Evolutionary conservation across 2,888 invertebrate genomes (phyloP).

Genomic region (Parapristionchus giblindavisi): DNA sequence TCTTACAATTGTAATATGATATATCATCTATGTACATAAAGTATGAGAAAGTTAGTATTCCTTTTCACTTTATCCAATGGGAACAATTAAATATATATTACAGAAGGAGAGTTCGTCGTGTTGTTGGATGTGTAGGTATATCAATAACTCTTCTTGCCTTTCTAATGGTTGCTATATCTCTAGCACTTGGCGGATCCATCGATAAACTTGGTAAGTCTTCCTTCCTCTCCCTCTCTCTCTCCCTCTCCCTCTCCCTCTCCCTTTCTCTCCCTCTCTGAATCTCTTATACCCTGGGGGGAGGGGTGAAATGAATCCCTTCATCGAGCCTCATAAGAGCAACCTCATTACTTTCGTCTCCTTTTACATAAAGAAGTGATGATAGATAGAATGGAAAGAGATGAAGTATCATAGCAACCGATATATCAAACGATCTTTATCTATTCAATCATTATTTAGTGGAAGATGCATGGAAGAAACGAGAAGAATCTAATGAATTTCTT

Average conservation of each 20-base stretch:
- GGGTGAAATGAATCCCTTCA: too few relatives aligned
- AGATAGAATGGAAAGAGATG: slow-evolving; percentile 5
- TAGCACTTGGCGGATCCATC: slow-evolving; percentile 35
- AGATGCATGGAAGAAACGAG: slow-evolving; percentile 34
- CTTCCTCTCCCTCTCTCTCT: not conserved
- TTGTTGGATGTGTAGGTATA: slow-evolving; percentile 24
- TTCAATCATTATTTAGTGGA: slow-evolving; percentile 31
- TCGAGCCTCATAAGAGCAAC: too few relatives aligned
- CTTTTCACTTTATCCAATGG: not conserved
- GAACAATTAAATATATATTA: not conserved
- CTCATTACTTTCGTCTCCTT: slow-evolving; percentile 18
- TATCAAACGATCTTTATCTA: not conserved
- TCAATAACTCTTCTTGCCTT: slow-evolving; percentile 28
- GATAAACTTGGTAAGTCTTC: slow-evolving; percentile 32
- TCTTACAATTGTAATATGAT: too few relatives aligned
- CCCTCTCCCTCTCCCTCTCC: not conserved
- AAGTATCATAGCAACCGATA: not conserved
- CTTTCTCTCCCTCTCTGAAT: not conserved
- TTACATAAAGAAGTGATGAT: not conserved
- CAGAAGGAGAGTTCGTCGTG: slow-evolving; percentile 19
- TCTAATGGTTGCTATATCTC: slow-evolving; percentile 32
- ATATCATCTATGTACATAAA: too few relatives aligned
- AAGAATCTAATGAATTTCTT: slow-evolving; percentile 2
- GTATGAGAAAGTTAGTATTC: too few relatives aligned
- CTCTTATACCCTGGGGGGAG: too few relatives aligned